phyloP scores from a whole-genome alignment of 1,140 invertebrate species.

The Zaprionus vittiger region DNA sequence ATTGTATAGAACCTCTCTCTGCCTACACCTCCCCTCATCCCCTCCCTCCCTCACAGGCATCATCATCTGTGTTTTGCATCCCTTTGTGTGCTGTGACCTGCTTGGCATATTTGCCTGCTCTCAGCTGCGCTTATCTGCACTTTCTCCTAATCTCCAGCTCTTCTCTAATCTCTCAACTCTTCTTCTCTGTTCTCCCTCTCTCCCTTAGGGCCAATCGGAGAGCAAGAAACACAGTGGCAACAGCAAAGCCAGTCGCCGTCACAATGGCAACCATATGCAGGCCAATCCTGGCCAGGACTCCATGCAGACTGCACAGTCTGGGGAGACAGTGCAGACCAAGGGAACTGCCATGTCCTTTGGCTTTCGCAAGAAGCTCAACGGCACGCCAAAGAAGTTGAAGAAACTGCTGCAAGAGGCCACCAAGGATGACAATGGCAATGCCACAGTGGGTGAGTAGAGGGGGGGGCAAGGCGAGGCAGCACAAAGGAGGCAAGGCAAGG shows the following conservation, averaged over 20 bases:
- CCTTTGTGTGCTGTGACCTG: background rate
- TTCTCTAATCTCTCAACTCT: constrained; percentile 2
- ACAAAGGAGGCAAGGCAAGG: background rate
- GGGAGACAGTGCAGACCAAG: constrained; percentile 73
- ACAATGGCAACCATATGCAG: constrained; percentile 54
- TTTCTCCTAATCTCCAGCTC: constrained; percentile 42
- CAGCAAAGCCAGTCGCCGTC: constrained; percentile 58
- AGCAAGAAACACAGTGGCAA: constrained; percentile 77
- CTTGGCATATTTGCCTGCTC: background rate
- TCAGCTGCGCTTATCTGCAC: background rate
- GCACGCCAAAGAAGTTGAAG: constrained; percentile 80
- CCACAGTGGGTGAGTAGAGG: constrained; percentile 59
- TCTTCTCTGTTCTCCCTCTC: background rate
- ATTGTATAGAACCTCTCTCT: too few relatives aligned
- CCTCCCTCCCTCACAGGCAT: background rate
- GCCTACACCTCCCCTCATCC: background rate
- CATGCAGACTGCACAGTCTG: background rate
- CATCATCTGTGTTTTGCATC: background rate
- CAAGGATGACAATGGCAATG: constrained; percentile 82
- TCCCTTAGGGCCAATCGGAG: constrained; percentile 78
- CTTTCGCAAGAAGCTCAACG: constrained; percentile 84
- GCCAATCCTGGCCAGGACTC: constrained; percentile 30
- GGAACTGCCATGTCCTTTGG: constrained; percentile 85
- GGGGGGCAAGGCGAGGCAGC: background rate
- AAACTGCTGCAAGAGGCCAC: constrained; percentile 71